Percentiles rank a stretch among this genome's conserved stretches.
Conservation (phyloP, 2,797 vertebrate species). For the Monodelphis domestica region DNA sequence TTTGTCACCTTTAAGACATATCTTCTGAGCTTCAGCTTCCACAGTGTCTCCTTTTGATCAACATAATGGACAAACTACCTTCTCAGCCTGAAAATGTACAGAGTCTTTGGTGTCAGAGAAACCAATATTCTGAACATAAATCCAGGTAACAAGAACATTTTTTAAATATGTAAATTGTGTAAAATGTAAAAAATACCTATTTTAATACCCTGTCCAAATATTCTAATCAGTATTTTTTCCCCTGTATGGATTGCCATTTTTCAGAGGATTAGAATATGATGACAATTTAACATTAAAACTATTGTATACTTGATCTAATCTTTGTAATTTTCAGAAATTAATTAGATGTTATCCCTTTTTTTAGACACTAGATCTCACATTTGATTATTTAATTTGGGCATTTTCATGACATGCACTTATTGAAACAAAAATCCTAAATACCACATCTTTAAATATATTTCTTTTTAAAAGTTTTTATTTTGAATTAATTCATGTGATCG, state of each 20-base stretch:
- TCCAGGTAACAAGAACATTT: slow-evolving; percentile 79
- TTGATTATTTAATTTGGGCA: not conserved
- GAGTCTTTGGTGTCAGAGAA: slow-evolving; percentile 89
- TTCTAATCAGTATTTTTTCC: slow-evolving; percentile 11
- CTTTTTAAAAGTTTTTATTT: not conserved
- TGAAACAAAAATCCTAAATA: not conserved
- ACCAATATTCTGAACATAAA: slow-evolving; percentile 83
- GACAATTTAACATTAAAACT: not conserved
- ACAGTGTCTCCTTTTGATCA: slow-evolving; percentile 91
- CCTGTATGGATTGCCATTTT: not conserved
- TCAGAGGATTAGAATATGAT: slow-evolving; percentile 1
- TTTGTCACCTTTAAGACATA: slow-evolving; percentile 82
- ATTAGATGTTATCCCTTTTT: not conserved
- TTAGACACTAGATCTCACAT: not conserved
- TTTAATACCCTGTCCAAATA: not conserved
- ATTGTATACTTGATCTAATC: not conserved
- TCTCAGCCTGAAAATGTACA: slow-evolving; percentile 89
- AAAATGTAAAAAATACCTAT: not conserved
- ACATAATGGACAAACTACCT: slow-evolving; percentile 88
- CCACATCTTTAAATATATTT: not conserved
- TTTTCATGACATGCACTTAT: not conserved
- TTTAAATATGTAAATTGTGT: not conserved
- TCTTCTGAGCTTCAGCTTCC: slow-evolving; percentile 88
- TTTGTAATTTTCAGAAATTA: not conserved
- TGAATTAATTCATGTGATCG: too few species aligned